Evolutionary conservation across 2,113 vertebrate species (phyloP), one percentile per base, ranked within the genome.

Genomic region (Rana temporaria): DNA sequence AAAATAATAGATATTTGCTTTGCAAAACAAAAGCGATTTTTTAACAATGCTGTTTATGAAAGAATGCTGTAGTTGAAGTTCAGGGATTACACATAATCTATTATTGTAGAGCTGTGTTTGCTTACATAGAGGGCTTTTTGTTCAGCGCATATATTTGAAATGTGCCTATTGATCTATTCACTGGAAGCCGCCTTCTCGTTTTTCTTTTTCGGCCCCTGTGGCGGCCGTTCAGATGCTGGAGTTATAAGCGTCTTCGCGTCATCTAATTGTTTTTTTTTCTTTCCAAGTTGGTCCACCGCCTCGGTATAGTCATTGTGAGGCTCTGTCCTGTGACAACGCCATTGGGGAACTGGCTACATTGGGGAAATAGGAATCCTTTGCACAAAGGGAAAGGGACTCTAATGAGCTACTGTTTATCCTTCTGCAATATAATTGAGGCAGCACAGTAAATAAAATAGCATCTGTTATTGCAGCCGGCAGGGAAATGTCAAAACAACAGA

Each of bases 361-460:
- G 81, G 89, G 87, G 84, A 91, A 81, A 59, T 0, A 85, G 32
- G 4, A 79, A 86, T 84, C 90, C 88, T 90, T 89, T 94, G 89
- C 88, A 93, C 91, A 94, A 85, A 92, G 94, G 92, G 15, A 93
- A 93, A 90, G 92, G 91, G 90, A 74, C 91, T 91, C 90, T 96
- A 96, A 96, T 96, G 96, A 98, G 95, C 95, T 98, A 96, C 97
- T 97, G 93, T 98, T 96, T 95, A 96, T 96, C 97, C 94, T 97
- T 95, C 95, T 96, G 88, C 94, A 93, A 93, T 96, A 95, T 97
- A 97, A 97, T 96, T 96, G 95, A 95, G 96, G 96, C 93, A 93
- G 91, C 92, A 96, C 93, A 94, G 95, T 96, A 95, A 98, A 96
- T 97, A 97, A 95, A 96, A 92, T 93, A 92, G 93, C 94, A 93